phyloP scores from a whole-genome alignment of 2,797 vertebrate species.

The Borostomias antarcticus region DNA sequence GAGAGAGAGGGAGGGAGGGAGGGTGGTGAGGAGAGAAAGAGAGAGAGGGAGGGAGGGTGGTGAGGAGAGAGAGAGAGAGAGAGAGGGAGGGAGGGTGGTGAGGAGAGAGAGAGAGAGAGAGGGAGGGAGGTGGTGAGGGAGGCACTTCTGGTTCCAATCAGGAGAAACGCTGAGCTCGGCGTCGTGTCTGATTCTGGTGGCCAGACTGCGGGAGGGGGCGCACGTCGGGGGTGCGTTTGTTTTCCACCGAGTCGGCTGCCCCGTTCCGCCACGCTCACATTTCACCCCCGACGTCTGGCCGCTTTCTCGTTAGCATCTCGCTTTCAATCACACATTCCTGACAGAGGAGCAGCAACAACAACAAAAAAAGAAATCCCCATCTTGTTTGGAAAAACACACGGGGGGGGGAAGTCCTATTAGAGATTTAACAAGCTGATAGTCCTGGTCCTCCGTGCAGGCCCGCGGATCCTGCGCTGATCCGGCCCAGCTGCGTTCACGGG shows the following conservation, averaged over 20 bases:
- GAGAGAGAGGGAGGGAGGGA: neutral
- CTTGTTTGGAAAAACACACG: constrained; percentile 46
- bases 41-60: neutral
- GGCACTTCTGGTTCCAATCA: constrained; percentile 71
- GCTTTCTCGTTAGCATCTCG: constrained; percentile 68
- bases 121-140: neutral
- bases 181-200: constrained; percentile 63
- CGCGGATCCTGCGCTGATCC: constrained; percentile 63
- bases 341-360: constrained; percentile 17
- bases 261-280: no score
- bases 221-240: constrained; percentile 62
- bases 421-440: constrained; percentile 60
- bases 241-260: constrained; percentile 51
- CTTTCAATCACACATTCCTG: constrained; percentile 65
- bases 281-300: constrained; percentile 52
- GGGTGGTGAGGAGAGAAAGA: neutral
- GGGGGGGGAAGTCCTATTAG: constrained; percentile 38
- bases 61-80: neutral
- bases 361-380: constrained; percentile 25
- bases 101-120: neutral
- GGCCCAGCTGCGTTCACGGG: constrained; percentile 52
- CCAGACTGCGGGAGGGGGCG: constrained; percentile 61
- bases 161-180: constrained; percentile 73
- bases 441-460: constrained; percentile 67
- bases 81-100: neutral